phyloP scores from a whole-genome alignment of 2,113 vertebrate species.

The Tragelaphus strepsiceros region DNA sequence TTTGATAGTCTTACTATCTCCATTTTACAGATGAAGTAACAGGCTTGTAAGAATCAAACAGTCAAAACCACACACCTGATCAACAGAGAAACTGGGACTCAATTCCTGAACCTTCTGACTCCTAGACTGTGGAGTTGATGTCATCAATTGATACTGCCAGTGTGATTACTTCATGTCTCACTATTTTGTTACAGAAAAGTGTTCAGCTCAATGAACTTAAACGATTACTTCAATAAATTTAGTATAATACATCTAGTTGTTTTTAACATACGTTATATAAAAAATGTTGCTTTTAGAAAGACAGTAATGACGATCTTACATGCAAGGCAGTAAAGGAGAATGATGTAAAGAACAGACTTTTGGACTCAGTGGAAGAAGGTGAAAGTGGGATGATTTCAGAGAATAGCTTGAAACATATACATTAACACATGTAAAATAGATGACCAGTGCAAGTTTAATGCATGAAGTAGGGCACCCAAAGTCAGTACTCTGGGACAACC shows the following conservation, averaged over 20 bases:
- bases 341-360: background rate
- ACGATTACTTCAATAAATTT: background rate
- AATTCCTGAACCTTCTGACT: background rate
- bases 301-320: fast-evolving
- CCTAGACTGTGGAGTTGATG: background rate
- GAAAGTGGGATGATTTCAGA: background rate
- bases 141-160: background rate
- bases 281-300: background rate
- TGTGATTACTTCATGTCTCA: no score
- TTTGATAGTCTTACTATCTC: background rate
- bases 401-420: background rate
- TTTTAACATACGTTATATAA: background rate
- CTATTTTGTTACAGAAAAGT: no score
- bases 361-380: background rate
- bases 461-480: background rate
- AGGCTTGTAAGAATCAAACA: background rate
- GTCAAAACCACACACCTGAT: background rate
- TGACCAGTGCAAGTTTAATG: background rate
- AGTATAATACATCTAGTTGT: background rate
- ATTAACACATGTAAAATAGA: background rate
- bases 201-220: background rate
- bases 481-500: background rate
- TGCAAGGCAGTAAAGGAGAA: background rate
- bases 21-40: background rate
- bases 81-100: background rate